Evolutionary conservation across 2,797 vertebrate genomes (phyloP).

Genomic region (Oreochromis grahami): DNA sequence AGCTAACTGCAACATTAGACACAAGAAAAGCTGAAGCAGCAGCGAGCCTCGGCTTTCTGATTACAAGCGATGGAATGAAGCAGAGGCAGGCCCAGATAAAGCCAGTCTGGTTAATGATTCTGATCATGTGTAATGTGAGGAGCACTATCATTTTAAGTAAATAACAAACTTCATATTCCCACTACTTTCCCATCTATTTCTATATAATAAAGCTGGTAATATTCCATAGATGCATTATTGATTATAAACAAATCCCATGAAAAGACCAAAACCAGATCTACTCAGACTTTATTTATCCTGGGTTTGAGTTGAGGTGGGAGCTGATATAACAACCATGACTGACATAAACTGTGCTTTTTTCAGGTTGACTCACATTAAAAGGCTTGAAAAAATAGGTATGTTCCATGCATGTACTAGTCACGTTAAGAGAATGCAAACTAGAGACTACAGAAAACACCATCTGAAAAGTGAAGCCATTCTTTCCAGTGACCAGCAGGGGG

Average conservation of each 20-base stretch:
- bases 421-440: background rate
- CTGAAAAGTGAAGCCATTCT: background rate
- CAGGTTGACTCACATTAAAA: background rate
- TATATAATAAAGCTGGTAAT: background rate
- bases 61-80: background rate
- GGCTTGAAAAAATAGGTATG: accelerated
- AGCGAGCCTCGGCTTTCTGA: background rate
- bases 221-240: background rate
- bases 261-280: background rate
- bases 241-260: background rate
- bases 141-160: background rate
- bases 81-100: background rate
- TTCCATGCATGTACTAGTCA: accelerated
- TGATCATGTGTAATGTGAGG: background rate
- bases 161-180: background rate
- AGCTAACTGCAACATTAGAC: background rate
- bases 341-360: background rate
- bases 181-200: background rate
- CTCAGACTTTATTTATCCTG: background rate
- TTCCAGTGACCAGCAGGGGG: background rate
- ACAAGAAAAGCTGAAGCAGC: background rate
- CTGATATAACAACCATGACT: background rate
- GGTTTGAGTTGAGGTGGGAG: background rate
- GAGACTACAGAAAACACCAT: background rate
- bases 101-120: background rate